Conservation (phyloP, 2,113 vertebrate species). For the Mirza zaza region DNA sequence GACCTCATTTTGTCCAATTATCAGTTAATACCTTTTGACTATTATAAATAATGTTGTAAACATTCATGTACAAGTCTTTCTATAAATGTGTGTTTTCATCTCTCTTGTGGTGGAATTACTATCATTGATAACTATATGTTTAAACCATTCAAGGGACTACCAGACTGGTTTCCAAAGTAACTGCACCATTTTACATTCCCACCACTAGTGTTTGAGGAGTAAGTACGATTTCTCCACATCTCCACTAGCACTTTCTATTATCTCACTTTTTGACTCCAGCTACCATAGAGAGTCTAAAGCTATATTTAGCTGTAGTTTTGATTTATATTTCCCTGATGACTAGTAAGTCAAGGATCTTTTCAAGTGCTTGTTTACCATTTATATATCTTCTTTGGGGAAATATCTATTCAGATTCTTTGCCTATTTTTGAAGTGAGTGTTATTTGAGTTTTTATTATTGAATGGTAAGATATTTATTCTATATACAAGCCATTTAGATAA, state of each 20-base stretch:
- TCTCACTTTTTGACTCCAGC: not conserved
- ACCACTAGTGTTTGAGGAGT: not conserved
- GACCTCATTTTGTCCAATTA: no score
- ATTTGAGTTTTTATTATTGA: not conserved
- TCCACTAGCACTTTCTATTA: not conserved
- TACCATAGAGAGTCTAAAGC: not conserved
- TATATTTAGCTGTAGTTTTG: not conserved
- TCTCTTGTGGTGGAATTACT: not conserved
- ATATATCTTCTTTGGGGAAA: not conserved
- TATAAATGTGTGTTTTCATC: not conserved
- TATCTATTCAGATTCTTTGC: not conserved
- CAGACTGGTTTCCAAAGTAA: not conserved
- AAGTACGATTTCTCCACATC: not conserved
- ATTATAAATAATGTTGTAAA: not conserved
- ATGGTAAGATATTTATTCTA: not conserved
- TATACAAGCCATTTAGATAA: not conserved
- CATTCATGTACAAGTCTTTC: not conserved
- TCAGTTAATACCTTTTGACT: not conserved
- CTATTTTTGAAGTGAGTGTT: not conserved
- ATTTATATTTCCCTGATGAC: not conserved
- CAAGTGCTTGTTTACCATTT: not conserved
- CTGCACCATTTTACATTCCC: not conserved
- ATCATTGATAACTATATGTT: not conserved
- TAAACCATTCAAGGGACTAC: not conserved
- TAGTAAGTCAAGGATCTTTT: not conserved